Conservation (phyloP, 1,140 invertebrate species). For the Philopotamus ludificatus region DNA sequence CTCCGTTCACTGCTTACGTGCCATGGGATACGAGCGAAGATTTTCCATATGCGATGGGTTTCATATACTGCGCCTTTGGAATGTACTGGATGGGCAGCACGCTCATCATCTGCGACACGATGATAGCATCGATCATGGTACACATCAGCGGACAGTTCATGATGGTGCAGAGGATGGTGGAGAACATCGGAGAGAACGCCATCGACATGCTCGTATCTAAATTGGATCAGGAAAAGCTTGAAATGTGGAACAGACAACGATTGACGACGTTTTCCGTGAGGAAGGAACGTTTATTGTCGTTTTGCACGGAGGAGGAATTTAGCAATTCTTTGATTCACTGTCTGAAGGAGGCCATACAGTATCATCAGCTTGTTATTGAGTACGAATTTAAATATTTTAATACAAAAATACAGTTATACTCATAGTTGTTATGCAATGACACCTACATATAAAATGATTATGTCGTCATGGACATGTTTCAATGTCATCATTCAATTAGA, state of each 20-base stretch:
- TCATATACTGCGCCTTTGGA: slow-evolving; percentile 29
- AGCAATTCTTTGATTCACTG: slow-evolving; percentile 18
- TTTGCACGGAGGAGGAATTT: slow-evolving; percentile 31
- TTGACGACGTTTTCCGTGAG: neutral
- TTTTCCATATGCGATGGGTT: slow-evolving; percentile 16
- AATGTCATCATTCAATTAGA: neutral
- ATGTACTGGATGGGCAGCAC: slow-evolving; percentile 32
- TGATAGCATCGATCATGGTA: slow-evolving; percentile 36
- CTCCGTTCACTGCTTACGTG: slow-evolving; percentile 33
- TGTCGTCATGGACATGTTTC: no score
- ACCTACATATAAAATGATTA: no score
- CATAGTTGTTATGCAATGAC: no score
- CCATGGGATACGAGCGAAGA: slow-evolving; percentile 31
- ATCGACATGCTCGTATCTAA: slow-evolving; percentile 16
- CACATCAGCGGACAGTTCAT: slow-evolving; percentile 34
- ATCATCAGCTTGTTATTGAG: slow-evolving; percentile 33
- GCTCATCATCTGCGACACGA: slow-evolving; percentile 33
- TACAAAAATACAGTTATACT: no score
- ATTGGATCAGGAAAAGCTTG: neutral
- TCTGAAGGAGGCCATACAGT: slow-evolving; percentile 32
- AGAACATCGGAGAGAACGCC: slow-evolving; percentile 16
- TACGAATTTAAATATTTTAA: slow-evolving; percentile 10
- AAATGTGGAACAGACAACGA: neutral
- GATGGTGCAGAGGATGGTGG: slow-evolving; percentile 30
- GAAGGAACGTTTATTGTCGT: slow-evolving; percentile 19